A percentile compares a stretch with the other conserved stretches of the same genome.
Evolutionary conservation across 2,797 vertebrate genomes (phyloP).

Genomic region (Remorina albescens): DNA sequence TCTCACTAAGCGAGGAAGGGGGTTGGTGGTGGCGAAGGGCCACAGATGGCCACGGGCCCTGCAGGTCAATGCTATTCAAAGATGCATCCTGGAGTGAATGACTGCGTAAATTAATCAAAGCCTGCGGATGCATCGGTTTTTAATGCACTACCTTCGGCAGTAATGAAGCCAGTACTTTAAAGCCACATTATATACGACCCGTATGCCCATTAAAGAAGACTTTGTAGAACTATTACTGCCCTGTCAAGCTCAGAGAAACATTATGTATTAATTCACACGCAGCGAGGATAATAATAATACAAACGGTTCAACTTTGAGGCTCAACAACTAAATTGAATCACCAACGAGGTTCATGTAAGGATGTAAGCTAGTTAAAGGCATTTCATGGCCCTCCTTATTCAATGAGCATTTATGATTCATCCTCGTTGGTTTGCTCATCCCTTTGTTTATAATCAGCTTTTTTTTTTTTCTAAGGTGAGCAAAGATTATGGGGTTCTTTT

Average conservation of each 20-base stretch:
- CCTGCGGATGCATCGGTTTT: constrained; percentile 48
- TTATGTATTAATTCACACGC: constrained; percentile 43
- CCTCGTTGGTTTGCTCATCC: not conserved
- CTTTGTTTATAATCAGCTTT: not conserved
- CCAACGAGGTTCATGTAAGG: constrained; percentile 11
- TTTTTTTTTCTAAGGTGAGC: constrained; percentile 18
- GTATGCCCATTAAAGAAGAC: constrained; percentile 48
- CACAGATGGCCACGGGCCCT: constrained; percentile 74
- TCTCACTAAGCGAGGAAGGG: constrained; percentile 40
- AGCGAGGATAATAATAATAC: constrained; percentile 26
- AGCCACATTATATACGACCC: constrained; percentile 62
- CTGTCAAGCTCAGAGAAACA: constrained; percentile 39
- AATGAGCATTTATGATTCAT: not conserved
- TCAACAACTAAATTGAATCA: constrained; percentile 19
- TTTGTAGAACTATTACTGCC: constrained; percentile 25
- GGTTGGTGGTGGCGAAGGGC: constrained; percentile 43
- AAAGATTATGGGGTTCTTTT: not conserved
- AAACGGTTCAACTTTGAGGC: constrained; percentile 33
- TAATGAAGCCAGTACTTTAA: constrained; percentile 56
- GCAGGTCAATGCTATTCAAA: constrained; percentile 74
- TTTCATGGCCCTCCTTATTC: constrained; percentile 19
- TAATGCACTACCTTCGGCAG: constrained; percentile 19
- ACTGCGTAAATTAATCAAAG: constrained; percentile 59
- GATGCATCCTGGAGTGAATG: constrained; percentile 64
- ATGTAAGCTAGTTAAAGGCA: not conserved